A percentile compares a stretch with the other conserved stretches of the same genome.
Conservation (phyloP, 2,797 vertebrate genomes). For the Clangula hyemalis region DNA sequence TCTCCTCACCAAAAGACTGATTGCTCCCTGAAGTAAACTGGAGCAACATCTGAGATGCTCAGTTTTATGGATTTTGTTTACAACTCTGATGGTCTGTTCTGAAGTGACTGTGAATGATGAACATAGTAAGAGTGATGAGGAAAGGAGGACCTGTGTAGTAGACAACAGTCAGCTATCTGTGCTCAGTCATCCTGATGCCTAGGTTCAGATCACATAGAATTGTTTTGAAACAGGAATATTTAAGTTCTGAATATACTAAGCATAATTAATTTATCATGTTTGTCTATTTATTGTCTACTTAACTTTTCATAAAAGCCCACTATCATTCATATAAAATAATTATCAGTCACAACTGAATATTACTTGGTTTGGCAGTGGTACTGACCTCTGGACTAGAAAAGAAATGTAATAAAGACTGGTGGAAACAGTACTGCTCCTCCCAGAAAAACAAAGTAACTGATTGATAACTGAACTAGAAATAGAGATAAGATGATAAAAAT, state of each 20-base stretch:
- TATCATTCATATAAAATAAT: background rate
- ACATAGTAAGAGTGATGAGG: background rate
- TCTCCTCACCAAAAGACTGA: background rate
- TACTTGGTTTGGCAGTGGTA: background rate
- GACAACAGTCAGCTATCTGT: accelerated
- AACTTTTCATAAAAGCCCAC: background rate
- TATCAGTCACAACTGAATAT: background rate
- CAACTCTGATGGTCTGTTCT: background rate
- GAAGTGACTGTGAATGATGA: background rate
- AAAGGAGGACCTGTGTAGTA: background rate
- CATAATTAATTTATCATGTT: background rate
- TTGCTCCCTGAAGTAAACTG: background rate
- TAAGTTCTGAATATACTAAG: background rate
- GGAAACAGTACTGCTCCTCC: background rate
- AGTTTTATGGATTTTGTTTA: background rate
- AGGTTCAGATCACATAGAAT: background rate
- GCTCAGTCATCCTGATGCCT: background rate
- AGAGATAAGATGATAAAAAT: background rate
- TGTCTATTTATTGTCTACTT: background rate
- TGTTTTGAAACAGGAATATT: background rate
- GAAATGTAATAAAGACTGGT: background rate
- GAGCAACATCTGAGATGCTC: background rate
- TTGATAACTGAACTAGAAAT: background rate
- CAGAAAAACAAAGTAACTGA: background rate
- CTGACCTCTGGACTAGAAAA: background rate